Conservation (phyloP, 2,888 invertebrate genomes). For the Drosophila pseudotakahashii region DNA sequence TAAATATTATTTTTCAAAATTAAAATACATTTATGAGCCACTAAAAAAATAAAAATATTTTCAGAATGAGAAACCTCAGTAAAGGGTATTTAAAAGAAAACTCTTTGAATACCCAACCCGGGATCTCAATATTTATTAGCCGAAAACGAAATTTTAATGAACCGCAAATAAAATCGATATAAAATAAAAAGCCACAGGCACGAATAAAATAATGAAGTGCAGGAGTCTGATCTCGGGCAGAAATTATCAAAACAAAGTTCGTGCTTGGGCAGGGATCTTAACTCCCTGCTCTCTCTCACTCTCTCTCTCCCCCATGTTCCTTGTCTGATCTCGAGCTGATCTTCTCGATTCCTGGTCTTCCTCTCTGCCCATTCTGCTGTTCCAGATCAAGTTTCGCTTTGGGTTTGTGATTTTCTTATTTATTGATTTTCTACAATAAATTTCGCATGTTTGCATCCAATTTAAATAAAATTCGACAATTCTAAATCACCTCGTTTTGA, state of each 20-base stretch:
- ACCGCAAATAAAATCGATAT: slow-evolving; percentile 70
- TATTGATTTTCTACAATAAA: slow-evolving; percentile 84
- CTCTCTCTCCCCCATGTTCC: slow-evolving; percentile 28
- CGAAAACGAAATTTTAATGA: slow-evolving; percentile 83
- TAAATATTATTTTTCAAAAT: too few species aligned
- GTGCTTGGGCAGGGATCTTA: slow-evolving; percentile 57
- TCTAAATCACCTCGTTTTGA: slow-evolving; percentile 84
- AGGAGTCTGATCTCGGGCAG: slow-evolving; percentile 13
- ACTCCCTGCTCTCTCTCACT: slow-evolving; percentile 5
- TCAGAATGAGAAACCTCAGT: too few species aligned
- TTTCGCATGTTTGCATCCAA: slow-evolving; percentile 84
- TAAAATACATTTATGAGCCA: too few species aligned
- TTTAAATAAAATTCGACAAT: slow-evolving; percentile 85
- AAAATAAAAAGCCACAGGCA: slow-evolving; percentile 52
- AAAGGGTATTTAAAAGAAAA: slow-evolving; percentile 36
- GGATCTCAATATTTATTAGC: slow-evolving; percentile 82
- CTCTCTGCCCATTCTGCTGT: slow-evolving; percentile 2
- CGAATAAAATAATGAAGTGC: slow-evolving; percentile 66
- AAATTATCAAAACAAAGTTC: slow-evolving; percentile 66
- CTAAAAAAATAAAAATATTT: too few species aligned
- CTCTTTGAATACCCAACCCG: slow-evolving; percentile 9
- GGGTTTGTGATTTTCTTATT: slow-evolving; percentile 79
- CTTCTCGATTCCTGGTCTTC: slow-evolving; percentile 13
- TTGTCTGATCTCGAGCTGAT: slow-evolving; percentile 17
- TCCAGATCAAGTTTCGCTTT: slow-evolving; percentile 66